Percentiles rank a stretch among this genome's conserved stretches.
Evolutionary conservation across 1,140 invertebrate genomes (phyloP).

Genomic region (Brachystomella parvula): DNA sequence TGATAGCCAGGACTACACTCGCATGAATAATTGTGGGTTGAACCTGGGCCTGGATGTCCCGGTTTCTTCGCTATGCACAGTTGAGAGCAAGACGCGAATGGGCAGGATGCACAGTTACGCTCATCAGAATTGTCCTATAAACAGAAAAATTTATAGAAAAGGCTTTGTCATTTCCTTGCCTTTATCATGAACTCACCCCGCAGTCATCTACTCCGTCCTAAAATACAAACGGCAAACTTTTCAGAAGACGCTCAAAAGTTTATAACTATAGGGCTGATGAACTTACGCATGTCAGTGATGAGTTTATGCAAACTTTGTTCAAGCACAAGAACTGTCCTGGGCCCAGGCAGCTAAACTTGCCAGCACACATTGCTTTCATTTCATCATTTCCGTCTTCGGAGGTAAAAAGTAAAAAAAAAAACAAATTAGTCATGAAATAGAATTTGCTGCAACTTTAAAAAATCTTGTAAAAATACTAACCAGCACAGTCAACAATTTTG

Average conservation of each 20-base stretch:
- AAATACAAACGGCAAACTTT: constrained; percentile 44
- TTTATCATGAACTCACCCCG: constrained; percentile 38
- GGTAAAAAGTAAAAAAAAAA: constrained; percentile 39
- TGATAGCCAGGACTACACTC: constrained; percentile 44
- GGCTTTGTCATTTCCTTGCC: neutral
- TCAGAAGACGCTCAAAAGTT: constrained; percentile 47
- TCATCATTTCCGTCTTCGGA: constrained; percentile 53
- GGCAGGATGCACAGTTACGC: constrained; percentile 45
- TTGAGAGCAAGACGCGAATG: constrained; percentile 65
- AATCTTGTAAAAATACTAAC: no score
- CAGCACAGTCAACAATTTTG: constrained; percentile 57
- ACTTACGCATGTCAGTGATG: constrained; percentile 52
- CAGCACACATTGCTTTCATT: constrained; percentile 40
- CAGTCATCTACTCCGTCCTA: constrained; percentile 12
- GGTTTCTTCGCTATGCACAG: constrained; percentile 58
- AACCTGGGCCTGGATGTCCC: neutral
- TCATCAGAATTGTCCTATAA: constrained; percentile 36
- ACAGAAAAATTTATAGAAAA: neutral
- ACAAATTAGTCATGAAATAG: neutral
- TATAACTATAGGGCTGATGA: neutral
- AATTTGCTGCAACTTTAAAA: neutral
- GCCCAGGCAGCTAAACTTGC: constrained; percentile 11
- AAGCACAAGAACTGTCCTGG: constrained; percentile 53
- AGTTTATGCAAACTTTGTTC: constrained; percentile 61
- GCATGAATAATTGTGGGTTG: constrained; percentile 52